These are phyloP conservation scores for Eulemur macaco DNA, from an alignment of 2,113 vertebrate species.

Conservation along the genomic window DNA sequence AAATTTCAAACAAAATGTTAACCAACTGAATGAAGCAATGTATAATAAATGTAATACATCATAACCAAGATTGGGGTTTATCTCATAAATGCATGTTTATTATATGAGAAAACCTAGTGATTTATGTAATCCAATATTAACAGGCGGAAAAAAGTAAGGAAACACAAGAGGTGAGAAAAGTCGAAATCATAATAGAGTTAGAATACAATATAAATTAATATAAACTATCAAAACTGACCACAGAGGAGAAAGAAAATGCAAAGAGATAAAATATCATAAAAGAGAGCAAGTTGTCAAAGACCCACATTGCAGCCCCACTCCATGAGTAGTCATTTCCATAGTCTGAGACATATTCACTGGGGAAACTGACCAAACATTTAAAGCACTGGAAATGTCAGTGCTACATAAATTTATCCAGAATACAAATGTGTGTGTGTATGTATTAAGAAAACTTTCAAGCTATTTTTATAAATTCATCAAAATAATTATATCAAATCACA, in stretches of 20 bases:
- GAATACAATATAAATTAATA: not conserved
- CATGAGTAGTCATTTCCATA: not conserved
- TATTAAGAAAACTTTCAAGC: not conserved
- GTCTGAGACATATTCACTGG: not conserved
- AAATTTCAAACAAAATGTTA: not conserved
- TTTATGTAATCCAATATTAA: not conserved
- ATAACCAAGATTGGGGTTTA: not conserved
- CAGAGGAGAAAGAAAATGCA: not conserved
- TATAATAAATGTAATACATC: not conserved
- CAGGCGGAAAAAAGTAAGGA: not conserved
- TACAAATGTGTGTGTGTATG: not conserved
- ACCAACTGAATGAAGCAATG: not conserved
- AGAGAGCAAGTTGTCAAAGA: not conserved
- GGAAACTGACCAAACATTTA: not conserved
- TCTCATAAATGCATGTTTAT: not conserved
- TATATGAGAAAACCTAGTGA: not conserved
- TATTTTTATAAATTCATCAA: not conserved
- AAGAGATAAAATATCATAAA: not conserved
- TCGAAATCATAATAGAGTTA: not conserved
- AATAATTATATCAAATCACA: not conserved
- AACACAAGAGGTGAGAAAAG: not conserved
- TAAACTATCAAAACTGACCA: not conserved
- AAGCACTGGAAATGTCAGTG: not conserved
- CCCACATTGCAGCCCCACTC: not conserved
- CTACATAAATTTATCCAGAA: not conserved